Percentiles rank a stretch among this genome's conserved stretches.
Conservation (phyloP, 1,140 invertebrate genomes). For the Aphelenchoides fujianensis region DNA sequence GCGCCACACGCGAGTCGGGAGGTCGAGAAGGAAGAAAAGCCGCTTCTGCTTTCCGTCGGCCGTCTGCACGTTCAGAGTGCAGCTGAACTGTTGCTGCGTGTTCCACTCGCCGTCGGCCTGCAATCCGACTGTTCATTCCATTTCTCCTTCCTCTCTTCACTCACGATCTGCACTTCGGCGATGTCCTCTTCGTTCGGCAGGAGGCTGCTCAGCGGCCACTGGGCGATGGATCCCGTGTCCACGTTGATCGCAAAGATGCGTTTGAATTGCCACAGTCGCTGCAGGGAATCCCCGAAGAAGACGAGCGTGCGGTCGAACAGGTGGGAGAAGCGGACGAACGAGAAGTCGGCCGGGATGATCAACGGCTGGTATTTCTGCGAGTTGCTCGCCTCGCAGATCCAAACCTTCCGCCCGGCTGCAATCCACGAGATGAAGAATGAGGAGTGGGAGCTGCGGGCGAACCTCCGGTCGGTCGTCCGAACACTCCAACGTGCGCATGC, state of each 20-base stretch:
- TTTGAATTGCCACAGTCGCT: neutral
- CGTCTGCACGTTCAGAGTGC: neutral
- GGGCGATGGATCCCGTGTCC: neutral
- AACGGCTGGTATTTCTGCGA: neutral
- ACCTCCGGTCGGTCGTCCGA: neutral
- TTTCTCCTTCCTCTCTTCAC: neutral
- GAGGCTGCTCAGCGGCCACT: neutral
- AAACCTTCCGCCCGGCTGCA: neutral
- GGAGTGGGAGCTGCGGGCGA: too few species aligned
- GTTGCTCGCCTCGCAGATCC: neutral
- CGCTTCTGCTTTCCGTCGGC: neutral
- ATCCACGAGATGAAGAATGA: too few species aligned
- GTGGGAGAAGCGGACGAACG: neutral
- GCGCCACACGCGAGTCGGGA: neutral
- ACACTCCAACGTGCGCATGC: neutral
- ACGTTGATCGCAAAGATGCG: neutral
- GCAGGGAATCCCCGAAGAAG: neutral
- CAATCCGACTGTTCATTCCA: neutral
- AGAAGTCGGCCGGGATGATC: neutral
- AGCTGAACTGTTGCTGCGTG: neutral
- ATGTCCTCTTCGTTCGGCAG: neutral
- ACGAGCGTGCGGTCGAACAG: neutral
- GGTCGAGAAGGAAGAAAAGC: neutral
- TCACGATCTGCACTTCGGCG: neutral
- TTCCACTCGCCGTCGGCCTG: neutral